These are phyloP conservation scores for Hucho hucho DNA, from an alignment of 2,113 vertebrate species.

Conservation along the genomic window DNA sequence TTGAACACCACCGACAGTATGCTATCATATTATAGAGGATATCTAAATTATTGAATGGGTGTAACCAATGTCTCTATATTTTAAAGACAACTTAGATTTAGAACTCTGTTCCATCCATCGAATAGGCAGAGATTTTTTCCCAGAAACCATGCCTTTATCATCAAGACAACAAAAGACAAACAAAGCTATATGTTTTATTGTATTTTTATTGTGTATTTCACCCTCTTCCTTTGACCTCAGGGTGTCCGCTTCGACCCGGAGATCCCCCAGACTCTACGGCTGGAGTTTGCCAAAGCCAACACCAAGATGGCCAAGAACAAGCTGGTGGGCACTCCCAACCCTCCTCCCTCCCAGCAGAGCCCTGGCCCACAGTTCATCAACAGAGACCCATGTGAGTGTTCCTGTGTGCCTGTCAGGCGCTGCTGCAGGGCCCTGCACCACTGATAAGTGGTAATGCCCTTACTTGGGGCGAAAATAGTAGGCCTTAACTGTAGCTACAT, in stretches of 20 bases:
- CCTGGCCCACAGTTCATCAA: constrained; percentile 92
- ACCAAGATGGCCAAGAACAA: constrained; percentile 99
- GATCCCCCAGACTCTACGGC: constrained; percentile 92
- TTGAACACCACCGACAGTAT: too few species aligned
- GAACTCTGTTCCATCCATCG: too few species aligned
- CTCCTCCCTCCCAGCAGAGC: constrained; percentile 87
- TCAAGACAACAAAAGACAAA: neutral
- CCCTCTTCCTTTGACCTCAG: constrained; percentile 59
- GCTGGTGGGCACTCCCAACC: constrained; percentile 93
- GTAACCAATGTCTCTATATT: too few species aligned
- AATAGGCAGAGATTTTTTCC: too few species aligned
- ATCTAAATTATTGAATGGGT: too few species aligned
- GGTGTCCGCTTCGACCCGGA: constrained; percentile 97
- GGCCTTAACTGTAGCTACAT: too few species aligned
- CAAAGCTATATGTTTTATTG: neutral
- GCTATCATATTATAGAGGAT: too few species aligned
- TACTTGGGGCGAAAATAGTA: too few species aligned
- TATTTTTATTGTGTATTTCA: constrained; percentile 19
- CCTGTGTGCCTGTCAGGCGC: constrained; percentile 3
- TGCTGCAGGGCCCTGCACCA: neutral
- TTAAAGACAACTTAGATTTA: too few species aligned
- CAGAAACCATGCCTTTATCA: neutral
- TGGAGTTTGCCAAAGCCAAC: constrained; percentile 98
- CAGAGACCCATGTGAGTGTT: constrained; percentile 94
- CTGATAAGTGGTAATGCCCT: too few species aligned